Base-by-base conservation (phyloP, 2,797 vertebrate genomes). In the Lateolabrax maculatus region DNA sequence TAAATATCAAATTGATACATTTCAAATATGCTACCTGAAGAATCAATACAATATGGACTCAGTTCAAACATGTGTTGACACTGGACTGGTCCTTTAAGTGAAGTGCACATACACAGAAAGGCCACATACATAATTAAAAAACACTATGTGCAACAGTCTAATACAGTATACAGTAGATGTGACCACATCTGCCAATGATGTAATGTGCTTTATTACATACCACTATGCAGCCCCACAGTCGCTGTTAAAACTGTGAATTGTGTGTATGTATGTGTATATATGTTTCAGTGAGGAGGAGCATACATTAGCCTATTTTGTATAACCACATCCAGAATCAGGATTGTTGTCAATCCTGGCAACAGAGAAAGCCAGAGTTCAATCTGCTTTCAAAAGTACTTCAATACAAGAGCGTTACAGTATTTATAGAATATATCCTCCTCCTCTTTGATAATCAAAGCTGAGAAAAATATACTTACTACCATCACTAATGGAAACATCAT, bases 91-190 rank as follows among this genome's bases (percentile, higher is more conserved):
- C 31, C 49, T 39, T 55, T 53, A 27, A 51, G 65, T 23, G 21
- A 67, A 61, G 39, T 65, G 52, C 27, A 27, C 37, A 79, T 27
- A 53, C 13, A 66, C 29, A 18, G 27, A 58, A 56, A 70, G 12
- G 29, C n/a, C 16, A 37, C 44, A 72, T 66, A 34, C 37, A 77
- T 55, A 71, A 63, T 70, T 48, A 63, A 74, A n/a, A 63, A 63
- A 48, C 51, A 34, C 16, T 31, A 44, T 44, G 27, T 43, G 56
- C 23, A 43, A 15, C 21, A 46, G 18, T 37, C 75, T 44, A 44
- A 63, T 31, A 16, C 15, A 23, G 39, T 27, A 46, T 31, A 49
- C 43, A 71, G 29, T 56, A 2, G 18, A 49, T 61, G 46, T 43
- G 74, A 44, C 10, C 56, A 34, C 43, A 51, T 25, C 16, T 65